A percentile compares a stretch with the other conserved stretches of the same genome.
Conservation (phyloP, 2,888 invertebrate species). For the Eumerus sabulonum region DNA sequence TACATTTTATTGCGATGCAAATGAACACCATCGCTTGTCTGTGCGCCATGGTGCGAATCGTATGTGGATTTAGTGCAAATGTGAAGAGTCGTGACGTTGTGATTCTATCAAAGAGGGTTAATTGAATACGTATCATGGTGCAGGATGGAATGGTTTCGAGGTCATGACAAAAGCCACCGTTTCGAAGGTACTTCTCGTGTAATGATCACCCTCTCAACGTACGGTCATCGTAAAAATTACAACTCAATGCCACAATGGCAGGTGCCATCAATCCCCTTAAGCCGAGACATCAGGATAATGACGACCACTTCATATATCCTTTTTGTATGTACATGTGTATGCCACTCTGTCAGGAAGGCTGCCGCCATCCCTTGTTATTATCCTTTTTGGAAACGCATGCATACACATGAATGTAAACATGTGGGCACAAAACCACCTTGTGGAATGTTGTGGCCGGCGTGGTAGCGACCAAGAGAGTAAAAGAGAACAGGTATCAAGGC, state of each 20-base stretch:
- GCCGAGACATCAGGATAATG: slow-evolving; percentile 30
- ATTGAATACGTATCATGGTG: too few relatives aligned
- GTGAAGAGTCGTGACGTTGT: too few relatives aligned
- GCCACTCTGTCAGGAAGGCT: slow-evolving; percentile 24
- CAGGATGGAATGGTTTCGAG: too few relatives aligned
- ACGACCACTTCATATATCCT: slow-evolving; percentile 18
- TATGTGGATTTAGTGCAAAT: too few relatives aligned
- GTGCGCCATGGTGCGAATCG: too few relatives aligned
- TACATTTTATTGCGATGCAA: too few relatives aligned
- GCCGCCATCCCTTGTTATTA: slow-evolving; percentile 42
- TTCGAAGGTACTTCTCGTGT: too few relatives aligned
- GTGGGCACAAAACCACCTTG: too few relatives aligned
- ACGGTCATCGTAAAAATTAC: slow-evolving; percentile 31
- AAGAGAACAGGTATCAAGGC: slow-evolving; percentile 30
- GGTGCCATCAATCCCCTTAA: slow-evolving; percentile 49
- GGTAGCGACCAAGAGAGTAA: slow-evolving; percentile 34
- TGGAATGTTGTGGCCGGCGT: slow-evolving; percentile 28
- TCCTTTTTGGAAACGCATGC: slow-evolving; percentile 31
- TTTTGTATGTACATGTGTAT: too few relatives aligned
- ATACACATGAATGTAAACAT: background rate
- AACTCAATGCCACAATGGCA: slow-evolving; percentile 49
- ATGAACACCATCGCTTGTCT: too few relatives aligned
- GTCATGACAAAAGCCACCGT: too few relatives aligned
- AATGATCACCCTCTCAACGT: background rate
- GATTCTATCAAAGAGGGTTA: too few relatives aligned